phyloP scores from a whole-genome alignment of 2,113 vertebrate genomes.

The pig (Sus scrofa) region T2T-Sscrofa CM000813.6:111027501-111028000 shows the following conservation, averaged over 20 bases:
- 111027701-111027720: not conserved
- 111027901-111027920: too few relatives aligned
- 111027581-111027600: too few relatives aligned
- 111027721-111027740: not conserved
- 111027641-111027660: too few relatives aligned
- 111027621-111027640: too few relatives aligned
- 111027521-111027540: too few relatives aligned
- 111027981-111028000: not conserved
- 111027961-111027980: not conserved
- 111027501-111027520: too few relatives aligned
- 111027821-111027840: not conserved
- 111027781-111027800: not conserved
- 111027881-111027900: not conserved
- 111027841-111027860: not conserved
- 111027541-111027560: too few relatives aligned
- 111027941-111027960: not conserved
- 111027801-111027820: slow-evolving; percentile 36
- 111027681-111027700: not conserved
- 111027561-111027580: too few relatives aligned
- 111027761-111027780: not conserved
- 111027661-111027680: not conserved
- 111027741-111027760: not conserved
- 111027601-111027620: too few relatives aligned
- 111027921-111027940: too few relatives aligned
- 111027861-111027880: not conserved